These are phyloP conservation scores for Drosophila arawakana DNA, from an alignment of 1,140 invertebrate species.

Conservation along the genomic window DNA sequence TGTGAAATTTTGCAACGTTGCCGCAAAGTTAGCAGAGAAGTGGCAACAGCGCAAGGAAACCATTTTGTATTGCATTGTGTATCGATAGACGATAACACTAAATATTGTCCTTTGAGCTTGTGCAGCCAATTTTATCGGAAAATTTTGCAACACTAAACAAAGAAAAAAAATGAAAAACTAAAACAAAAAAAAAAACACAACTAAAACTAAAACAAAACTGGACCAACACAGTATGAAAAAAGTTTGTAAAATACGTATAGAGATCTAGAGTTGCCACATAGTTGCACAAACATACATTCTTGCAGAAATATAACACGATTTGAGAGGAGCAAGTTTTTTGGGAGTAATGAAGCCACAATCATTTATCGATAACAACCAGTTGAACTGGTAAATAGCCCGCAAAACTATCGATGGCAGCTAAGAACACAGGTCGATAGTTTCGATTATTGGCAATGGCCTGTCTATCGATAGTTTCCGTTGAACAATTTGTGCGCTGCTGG, in stretches of 20 bases:
- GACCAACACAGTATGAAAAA: slow-evolving; percentile 43
- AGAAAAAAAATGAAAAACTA: slow-evolving; percentile 19
- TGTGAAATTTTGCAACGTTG: slow-evolving; percentile 12
- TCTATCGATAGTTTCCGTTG: not conserved
- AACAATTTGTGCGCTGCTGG: not conserved
- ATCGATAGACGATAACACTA: slow-evolving; percentile 21
- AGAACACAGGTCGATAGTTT: not conserved
- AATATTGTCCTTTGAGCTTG: slow-evolving; percentile 32
- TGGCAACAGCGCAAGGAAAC: slow-evolving; percentile 16
- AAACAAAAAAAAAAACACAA: not conserved
- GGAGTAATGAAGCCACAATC: not conserved
- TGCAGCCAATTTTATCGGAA: slow-evolving; percentile 15
- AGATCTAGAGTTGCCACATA: slow-evolving; percentile 30
- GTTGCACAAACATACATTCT: slow-evolving; percentile 8
- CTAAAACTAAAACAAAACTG: slow-evolving; percentile 19
- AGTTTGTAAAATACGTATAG: slow-evolving; percentile 18
- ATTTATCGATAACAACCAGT: not conserved
- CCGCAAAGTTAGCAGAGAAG: not conserved
- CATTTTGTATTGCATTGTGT: slow-evolving; percentile 12
- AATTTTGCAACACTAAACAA: slow-evolving; percentile 3
- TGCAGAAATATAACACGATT: not conserved
- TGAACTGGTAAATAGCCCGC: not conserved
- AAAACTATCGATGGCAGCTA: slow-evolving; percentile 6
- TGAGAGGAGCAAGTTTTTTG: not conserved
- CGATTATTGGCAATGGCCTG: not conserved